Evolutionary conservation across 2,888 invertebrate species (phyloP).

Genomic region (Chironomus riparius): DNA sequence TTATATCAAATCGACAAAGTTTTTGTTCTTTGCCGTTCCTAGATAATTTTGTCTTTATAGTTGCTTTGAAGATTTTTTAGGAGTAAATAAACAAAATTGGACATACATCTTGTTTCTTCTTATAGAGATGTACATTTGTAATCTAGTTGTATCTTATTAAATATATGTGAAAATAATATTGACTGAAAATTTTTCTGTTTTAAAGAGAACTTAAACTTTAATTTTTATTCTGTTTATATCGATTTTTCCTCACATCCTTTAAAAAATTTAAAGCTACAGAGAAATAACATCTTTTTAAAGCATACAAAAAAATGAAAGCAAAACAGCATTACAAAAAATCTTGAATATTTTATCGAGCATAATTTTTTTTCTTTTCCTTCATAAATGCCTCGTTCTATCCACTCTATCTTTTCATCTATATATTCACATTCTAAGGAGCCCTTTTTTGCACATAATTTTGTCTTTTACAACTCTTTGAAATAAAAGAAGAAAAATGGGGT

Average conservation of each 20-base stretch:
- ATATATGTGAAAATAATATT: not conserved
- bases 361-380: not conserved
- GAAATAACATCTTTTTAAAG: too few relatives aligned
- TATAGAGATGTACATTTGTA: too few relatives aligned
- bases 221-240: not conserved
- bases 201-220: not conserved
- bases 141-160: too few relatives aligned
- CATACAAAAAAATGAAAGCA: not conserved
- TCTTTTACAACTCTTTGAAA: slow-evolving; percentile 15
- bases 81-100: too few relatives aligned
- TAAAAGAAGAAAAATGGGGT: not conserved
- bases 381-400: not conserved
- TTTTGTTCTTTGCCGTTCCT: too few relatives aligned
- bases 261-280: too few relatives aligned
- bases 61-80: too few relatives aligned
- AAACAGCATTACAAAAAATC: not conserved
- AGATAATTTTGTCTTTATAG: too few relatives aligned
- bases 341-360: slow-evolving; percentile 11
- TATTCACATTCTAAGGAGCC: not conserved
- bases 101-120: too few relatives aligned
- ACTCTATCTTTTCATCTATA: not conserved
- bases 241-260: not conserved
- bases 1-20: too few relatives aligned
- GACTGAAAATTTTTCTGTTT: not conserved
- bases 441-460: slow-evolving; percentile 25